Evolutionary conservation across 2,797 vertebrate genomes (phyloP).

Genomic region (Chelon auratus): DNA sequence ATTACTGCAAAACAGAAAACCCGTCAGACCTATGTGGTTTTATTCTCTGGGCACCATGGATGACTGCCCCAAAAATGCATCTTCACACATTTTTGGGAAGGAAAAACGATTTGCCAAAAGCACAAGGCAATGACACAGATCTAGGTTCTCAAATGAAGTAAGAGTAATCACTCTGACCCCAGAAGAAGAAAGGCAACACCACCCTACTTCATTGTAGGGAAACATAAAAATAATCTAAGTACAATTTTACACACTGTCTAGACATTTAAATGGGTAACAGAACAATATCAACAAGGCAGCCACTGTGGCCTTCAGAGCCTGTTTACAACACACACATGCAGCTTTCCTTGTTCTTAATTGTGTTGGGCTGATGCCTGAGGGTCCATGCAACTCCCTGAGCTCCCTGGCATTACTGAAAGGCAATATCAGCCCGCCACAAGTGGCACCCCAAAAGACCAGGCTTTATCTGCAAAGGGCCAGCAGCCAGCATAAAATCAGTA

Average conservation of each 20-base stretch:
- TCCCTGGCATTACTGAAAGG: conserved; percentile 71
- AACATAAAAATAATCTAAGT: conserved; percentile 51
- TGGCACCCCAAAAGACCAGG: conserved; percentile 70
- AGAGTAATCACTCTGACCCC: conserved; percentile 3
- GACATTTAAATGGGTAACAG: conserved; percentile 53
- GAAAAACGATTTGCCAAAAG: conserved; percentile 1
- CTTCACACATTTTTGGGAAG: not conserved
- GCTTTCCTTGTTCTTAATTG: conserved; percentile 81
- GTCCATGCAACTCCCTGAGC: conserved; percentile 69
- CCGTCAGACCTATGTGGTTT: not conserved
- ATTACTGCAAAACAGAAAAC: not conserved
- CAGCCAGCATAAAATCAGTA: conserved; percentile 76
- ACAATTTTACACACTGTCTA: conserved; percentile 63
- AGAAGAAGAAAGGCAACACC: conserved; percentile 25
- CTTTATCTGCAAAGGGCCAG: conserved; percentile 87
- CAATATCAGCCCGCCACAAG: conserved; percentile 77
- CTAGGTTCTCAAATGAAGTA: not conserved
- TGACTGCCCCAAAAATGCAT: not conserved
- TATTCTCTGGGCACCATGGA: not conserved
- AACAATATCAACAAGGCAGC: conserved; percentile 68
- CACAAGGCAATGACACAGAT: not conserved
- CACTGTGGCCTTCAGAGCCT: conserved; percentile 53
- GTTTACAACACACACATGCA: conserved; percentile 64
- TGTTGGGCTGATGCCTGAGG: conserved; percentile 77
- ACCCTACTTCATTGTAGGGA: conserved; percentile 4